A percentile compares a stretch with the other conserved stretches of the same genome.
phyloP scores from a whole-genome alignment of 2,113 vertebrate genomes.

The Cynocephalus volans region DNA sequence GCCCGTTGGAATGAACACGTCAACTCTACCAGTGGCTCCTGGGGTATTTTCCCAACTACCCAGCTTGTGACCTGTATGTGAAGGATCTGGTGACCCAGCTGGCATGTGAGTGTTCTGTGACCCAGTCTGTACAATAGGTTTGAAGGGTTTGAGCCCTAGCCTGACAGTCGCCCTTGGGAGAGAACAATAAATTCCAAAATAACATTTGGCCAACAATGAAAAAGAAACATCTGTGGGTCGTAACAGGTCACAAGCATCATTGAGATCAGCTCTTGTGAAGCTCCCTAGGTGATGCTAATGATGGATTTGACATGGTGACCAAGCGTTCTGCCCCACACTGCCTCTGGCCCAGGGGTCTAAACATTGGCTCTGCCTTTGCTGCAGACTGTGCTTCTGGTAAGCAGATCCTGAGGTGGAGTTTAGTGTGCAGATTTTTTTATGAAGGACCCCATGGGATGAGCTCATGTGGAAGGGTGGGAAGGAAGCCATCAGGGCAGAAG shows the following conservation, averaged over 20 bases:
- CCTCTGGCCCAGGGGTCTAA: background rate
- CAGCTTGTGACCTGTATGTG: too few relatives aligned
- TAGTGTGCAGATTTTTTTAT: background rate
- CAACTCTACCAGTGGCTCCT: too few relatives aligned
- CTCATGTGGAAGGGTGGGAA: background rate
- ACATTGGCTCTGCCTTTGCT: background rate
- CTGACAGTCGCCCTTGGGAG: background rate
- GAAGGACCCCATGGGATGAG: background rate
- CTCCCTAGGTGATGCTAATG: background rate
- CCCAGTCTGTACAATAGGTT: too few relatives aligned
- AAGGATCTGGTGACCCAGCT: too few relatives aligned
- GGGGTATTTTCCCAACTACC: too few relatives aligned
- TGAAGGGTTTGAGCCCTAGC: too few relatives aligned
- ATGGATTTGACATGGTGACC: background rate
- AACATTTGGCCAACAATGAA: background rate
- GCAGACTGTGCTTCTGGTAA: background rate
- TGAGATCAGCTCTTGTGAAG: background rate
- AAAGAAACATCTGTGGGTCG: background rate
- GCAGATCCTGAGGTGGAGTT: background rate
- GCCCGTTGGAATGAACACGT: too few relatives aligned
- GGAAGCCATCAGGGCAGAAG: background rate
- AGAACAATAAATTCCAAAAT: background rate
- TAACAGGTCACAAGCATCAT: background rate
- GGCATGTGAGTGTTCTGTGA: too few relatives aligned
- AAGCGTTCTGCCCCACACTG: accelerated